phyloP scores from a whole-genome alignment of 2,113 vertebrate species.

The Leucopsar rothschildi region DNA sequence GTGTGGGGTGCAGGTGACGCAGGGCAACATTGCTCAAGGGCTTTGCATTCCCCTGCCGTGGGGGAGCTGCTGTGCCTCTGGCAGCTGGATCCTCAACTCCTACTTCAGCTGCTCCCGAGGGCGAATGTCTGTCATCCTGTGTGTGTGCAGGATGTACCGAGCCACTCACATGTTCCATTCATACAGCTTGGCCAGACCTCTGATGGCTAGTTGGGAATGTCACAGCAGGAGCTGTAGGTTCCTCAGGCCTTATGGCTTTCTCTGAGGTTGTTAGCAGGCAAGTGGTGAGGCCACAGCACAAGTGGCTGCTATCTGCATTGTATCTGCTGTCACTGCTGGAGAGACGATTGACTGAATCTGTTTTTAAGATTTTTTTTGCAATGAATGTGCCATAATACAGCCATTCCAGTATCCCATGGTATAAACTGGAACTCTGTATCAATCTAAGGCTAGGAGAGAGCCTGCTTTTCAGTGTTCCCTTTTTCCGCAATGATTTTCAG shows the following conservation, averaged over 20 bases:
- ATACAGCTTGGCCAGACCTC: not conserved
- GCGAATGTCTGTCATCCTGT: not conserved
- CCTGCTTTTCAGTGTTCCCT: not conserved
- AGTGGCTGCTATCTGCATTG: not conserved
- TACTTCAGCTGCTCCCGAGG: slow-evolving; percentile 55
- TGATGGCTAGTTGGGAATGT: not conserved
- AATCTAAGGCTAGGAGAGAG: not conserved
- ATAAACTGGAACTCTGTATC: not conserved
- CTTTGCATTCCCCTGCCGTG: slow-evolving; percentile 12
- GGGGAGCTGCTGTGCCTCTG: not conserved
- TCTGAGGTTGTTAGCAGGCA: not conserved
- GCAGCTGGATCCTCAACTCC: slow-evolving; percentile 53
- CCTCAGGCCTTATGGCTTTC: rapidly evolving
- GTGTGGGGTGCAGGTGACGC: not conserved
- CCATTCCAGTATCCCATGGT: not conserved
- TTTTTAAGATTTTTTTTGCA: not conserved
- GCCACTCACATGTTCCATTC: not conserved
- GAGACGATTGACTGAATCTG: not conserved
- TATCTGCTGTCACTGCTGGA: not conserved
- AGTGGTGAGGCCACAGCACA: not conserved
- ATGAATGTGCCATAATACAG: not conserved
- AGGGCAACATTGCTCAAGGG: slow-evolving; percentile 1
- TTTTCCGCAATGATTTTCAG: not conserved
- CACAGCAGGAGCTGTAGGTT: not conserved
- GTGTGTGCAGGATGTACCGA: not conserved